Evolutionary conservation across 1,140 invertebrate genomes (phyloP).

Genomic region (Drosophila repletoides): DNA sequence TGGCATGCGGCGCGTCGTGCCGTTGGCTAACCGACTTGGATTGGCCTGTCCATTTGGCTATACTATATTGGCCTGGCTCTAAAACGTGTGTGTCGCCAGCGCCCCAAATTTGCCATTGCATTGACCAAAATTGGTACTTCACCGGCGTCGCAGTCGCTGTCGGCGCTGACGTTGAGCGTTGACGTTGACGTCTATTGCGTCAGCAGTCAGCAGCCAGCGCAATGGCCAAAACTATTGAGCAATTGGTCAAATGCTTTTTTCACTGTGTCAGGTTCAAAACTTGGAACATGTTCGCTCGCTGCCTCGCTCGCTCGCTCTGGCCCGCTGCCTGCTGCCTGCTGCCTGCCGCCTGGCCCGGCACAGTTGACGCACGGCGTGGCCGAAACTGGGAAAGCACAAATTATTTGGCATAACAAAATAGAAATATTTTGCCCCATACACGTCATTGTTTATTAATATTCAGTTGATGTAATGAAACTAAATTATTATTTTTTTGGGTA

Average conservation of each 20-base stretch:
- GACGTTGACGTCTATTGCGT: constrained; percentile 43
- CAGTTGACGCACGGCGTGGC: constrained; percentile 53
- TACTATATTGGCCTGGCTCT: constrained; percentile 55
- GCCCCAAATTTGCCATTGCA: constrained; percentile 69
- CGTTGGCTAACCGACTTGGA: constrained; percentile 38
- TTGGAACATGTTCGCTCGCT: constrained; percentile 20
- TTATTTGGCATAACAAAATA: constrained; percentile 34
- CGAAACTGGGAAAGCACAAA: constrained; percentile 35
- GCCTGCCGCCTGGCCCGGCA: too few species aligned
- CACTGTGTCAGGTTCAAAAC: constrained; percentile 76
- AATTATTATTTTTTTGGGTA: constrained; percentile 22
- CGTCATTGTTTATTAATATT: constrained; percentile 78
- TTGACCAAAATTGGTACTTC: constrained; percentile 69
- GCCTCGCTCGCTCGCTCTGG: constrained; percentile 8
- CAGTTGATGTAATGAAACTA: constrained; percentile 67
- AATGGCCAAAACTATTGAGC: constrained; percentile 41
- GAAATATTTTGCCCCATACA: constrained; percentile 24
- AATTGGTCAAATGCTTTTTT: constrained; percentile 67
- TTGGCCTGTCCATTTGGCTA: constrained; percentile 30
- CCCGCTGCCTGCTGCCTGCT: too few species aligned
- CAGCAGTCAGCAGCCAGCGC: constrained; percentile 15
- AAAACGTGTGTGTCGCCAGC: constrained; percentile 55
- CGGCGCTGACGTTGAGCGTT: too few species aligned
- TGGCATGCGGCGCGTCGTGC: constrained; percentile 50
- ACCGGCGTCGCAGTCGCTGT: too few species aligned